phyloP scores from a whole-genome alignment of 2,888 invertebrate genomes.

The Chrysolina oricalcia region DNA sequence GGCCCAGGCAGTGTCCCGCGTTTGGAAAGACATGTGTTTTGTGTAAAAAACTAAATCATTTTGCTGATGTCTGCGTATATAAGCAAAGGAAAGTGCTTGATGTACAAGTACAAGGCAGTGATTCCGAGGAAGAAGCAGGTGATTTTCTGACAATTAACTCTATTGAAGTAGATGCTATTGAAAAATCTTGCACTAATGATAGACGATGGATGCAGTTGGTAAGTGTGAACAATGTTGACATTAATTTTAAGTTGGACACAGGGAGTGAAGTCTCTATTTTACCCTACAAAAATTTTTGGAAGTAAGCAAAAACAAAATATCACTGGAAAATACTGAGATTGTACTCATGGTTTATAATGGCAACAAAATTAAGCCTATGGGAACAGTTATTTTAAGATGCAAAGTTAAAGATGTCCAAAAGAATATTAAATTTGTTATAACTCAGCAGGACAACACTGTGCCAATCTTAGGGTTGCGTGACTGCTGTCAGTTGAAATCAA shows the following conservation, averaged over 20 bases:
- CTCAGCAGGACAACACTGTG: too few relatives aligned
- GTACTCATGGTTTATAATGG: constrained; percentile 7
- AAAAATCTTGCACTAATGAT: too few relatives aligned
- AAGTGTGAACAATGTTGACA: too few relatives aligned
- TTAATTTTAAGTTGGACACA: constrained; percentile 1
- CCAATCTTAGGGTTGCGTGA: constrained; percentile 11
- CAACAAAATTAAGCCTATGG: neutral
- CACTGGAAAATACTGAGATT: neutral
- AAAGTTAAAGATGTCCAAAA: neutral
- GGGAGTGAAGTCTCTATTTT: constrained; percentile 18
- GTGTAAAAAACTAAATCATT: too few relatives aligned
- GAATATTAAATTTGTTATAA: constrained; percentile 1
- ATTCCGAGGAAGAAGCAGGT: neutral
- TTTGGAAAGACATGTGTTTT: neutral
- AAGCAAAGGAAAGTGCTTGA: too few relatives aligned
- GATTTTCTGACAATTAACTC: constrained; percentile 10
- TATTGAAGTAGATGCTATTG: too few relatives aligned
- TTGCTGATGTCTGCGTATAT: too few relatives aligned
- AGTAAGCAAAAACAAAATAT: neutral
- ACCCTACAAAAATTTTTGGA: constrained; percentile 7
- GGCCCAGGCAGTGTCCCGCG: neutral
- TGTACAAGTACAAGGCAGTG: constrained; percentile 3
- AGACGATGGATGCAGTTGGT: too few relatives aligned
- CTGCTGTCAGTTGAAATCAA: neutral
- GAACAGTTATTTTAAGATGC: constrained; percentile 5